Conservation (phyloP, 2,888 invertebrate species). For the Crematogaster levior region DNA sequence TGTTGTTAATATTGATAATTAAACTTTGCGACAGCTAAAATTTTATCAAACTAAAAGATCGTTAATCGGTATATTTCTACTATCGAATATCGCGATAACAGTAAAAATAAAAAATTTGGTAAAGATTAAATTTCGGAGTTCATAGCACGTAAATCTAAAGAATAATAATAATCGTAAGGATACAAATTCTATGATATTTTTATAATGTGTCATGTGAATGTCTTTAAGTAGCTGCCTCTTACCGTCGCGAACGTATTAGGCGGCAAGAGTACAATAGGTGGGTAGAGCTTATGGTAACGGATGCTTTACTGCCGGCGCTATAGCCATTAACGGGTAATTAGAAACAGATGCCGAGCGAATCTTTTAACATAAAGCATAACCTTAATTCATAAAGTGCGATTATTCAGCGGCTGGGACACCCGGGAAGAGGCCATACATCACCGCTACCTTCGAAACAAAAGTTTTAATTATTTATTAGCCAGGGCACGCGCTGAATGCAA, state of each 20-base stretch:
- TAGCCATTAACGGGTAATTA: conserved; percentile 86
- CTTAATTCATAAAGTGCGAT: conserved; percentile 86
- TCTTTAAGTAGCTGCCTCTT: conserved; percentile 48
- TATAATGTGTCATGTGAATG: conserved; percentile 46
- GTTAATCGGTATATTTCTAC: background rate
- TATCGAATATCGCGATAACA: background rate
- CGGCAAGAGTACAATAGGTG: conserved; percentile 63
- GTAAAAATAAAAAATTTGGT: background rate
- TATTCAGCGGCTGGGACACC: conserved; percentile 83
- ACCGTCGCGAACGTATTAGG: conserved; percentile 57
- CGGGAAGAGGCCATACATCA: conserved; percentile 81
- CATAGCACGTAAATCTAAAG: background rate
- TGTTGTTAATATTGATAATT: background rate
- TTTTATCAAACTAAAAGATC: background rate
- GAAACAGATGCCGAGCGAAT: conserved; percentile 86
- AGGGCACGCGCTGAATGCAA: conserved; percentile 81
- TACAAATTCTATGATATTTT: conserved; percentile 20
- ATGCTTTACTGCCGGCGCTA: conserved; percentile 81
- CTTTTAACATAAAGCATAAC: conserved; percentile 86
- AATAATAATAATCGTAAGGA: background rate
- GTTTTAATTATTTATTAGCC: conserved; percentile 85
- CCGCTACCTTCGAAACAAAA: conserved; percentile 84
- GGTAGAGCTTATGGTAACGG: conserved; percentile 80
- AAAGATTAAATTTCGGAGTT: background rate
- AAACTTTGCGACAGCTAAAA: background rate